Evolutionary conservation across 92 coral and sea anemone species (phyloP).

Genomic region (Zoanthus sansibaricus): DNA sequence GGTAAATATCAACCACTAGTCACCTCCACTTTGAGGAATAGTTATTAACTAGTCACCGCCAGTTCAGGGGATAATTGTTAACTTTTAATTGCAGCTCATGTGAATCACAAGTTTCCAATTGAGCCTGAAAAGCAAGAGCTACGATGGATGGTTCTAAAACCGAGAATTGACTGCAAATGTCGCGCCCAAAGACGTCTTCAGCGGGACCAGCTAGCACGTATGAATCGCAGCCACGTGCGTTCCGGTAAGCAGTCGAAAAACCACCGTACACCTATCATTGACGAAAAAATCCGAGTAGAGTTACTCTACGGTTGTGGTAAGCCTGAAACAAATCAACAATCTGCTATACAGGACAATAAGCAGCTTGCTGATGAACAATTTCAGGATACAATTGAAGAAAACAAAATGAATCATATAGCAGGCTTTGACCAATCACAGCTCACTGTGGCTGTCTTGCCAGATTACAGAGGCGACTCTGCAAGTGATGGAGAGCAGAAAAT

Average conservation of each 20-base stretch:
- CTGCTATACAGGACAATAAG: background rate
- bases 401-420: slow-evolving; percentile 23
- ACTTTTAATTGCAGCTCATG: slow-evolving; percentile 67
- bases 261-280: slow-evolving; percentile 55
- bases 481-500: slow-evolving; percentile 22
- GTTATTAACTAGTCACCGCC: too few relatives aligned
- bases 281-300: slow-evolving; percentile 76
- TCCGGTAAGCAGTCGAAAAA: slow-evolving; percentile 49
- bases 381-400: background rate
- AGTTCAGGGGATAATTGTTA: too few relatives aligned
- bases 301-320: slow-evolving; percentile 74
- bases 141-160: slow-evolving; percentile 97
- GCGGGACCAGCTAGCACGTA: slow-evolving; percentile 80
- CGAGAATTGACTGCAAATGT: slow-evolving; percentile 95
- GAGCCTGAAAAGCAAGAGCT: slow-evolving; percentile 88
- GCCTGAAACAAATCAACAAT: slow-evolving; percentile 9
- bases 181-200: slow-evolving; percentile 96
- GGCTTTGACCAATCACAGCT: slow-evolving; percentile 34
- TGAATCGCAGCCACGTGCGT: slow-evolving; percentile 34
- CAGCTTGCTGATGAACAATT: slow-evolving; percentile 5
- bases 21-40: too few relatives aligned
- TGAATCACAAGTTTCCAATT: slow-evolving; percentile 91
- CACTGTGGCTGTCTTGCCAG: slow-evolving; percentile 32
- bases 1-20: too few relatives aligned
- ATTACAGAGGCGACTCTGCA: background rate